Conservation (phyloP, 2,888 invertebrate genomes). For the Spodoptera picta region DNA sequence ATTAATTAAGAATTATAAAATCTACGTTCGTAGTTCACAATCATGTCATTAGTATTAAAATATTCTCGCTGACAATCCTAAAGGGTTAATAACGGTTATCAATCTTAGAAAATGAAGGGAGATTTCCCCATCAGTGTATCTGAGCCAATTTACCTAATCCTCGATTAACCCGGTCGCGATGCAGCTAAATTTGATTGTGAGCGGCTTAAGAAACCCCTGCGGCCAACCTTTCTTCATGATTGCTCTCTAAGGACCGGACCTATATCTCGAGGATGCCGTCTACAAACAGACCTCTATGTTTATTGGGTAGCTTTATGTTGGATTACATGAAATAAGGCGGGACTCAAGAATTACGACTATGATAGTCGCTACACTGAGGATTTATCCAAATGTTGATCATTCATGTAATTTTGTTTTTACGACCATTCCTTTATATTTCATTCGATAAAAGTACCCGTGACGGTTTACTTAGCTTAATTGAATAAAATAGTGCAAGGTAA, state of each 20-base stretch:
- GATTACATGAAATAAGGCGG: conserved; percentile 50
- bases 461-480: background rate
- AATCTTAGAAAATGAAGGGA: conserved; percentile 54
- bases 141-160: conserved; percentile 69
- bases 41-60: conserved; percentile 7
- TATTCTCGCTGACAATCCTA: conserved; percentile 3
- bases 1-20: background rate
- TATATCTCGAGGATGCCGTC: conserved; percentile 53
- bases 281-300: conserved; percentile 47
- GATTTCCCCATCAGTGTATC: conserved; percentile 66
- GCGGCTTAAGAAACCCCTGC: conserved; percentile 67
- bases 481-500: background rate
- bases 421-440: background rate
- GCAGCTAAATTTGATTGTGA: conserved; percentile 75
- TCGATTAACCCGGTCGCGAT: conserved; percentile 71
- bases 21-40: background rate
- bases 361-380: conserved; percentile 20
- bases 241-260: conserved; percentile 61
- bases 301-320: conserved; percentile 51
- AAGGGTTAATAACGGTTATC: conserved; percentile 51
- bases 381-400: conserved; percentile 24
- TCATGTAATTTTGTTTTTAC: conserved; percentile 14
- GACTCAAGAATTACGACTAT: conserved; percentile 42
- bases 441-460: no score
- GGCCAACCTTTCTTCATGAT: conserved; percentile 71